phyloP scores from a whole-genome alignment of 2,888 invertebrate species.

The Encarsia formosa region DNA sequence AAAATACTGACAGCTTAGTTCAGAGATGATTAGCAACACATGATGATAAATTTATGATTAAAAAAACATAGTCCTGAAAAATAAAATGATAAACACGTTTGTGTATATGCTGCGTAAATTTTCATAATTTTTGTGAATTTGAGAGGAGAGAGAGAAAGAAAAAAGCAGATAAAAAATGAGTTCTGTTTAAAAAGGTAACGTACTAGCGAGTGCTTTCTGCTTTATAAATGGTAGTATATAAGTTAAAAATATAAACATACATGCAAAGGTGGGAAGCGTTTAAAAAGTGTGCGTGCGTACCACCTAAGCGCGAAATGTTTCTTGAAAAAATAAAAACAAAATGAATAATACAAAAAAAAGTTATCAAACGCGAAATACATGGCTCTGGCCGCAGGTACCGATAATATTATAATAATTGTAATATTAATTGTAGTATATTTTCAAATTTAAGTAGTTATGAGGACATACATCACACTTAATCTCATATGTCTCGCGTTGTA shows the following conservation, averaged over 20 bases:
- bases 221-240: slow-evolving; percentile 21
- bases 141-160: slow-evolving; percentile 10
- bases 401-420: slow-evolving; percentile 26
- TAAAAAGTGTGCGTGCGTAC: slow-evolving; percentile 9
- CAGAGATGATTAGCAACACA: no score
- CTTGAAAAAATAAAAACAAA: slow-evolving; percentile 19
- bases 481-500: slow-evolving; percentile 40
- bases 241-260: slow-evolving; percentile 6
- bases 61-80: no score
- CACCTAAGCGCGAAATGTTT: slow-evolving; percentile 26
- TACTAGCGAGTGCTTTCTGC: slow-evolving; percentile 21
- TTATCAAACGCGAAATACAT: slow-evolving; percentile 23
- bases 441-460: slow-evolving; percentile 22
- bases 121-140: background rate
- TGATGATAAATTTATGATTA: no score
- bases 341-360: slow-evolving; percentile 7
- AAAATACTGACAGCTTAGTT: background rate
- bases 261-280: slow-evolving; percentile 19
- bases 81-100: background rate
- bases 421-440: slow-evolving; percentile 26
- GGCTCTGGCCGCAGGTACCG: slow-evolving; percentile 23
- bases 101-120: slow-evolving; percentile 11
- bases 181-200: slow-evolving; percentile 6
- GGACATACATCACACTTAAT: slow-evolving; percentile 27
- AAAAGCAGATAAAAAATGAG: slow-evolving; percentile 11